These are phyloP conservation scores for Gymnoscelis rufifasciata DNA, from an alignment of 2,888 invertebrate species.

Conservation along the genomic window DNA sequence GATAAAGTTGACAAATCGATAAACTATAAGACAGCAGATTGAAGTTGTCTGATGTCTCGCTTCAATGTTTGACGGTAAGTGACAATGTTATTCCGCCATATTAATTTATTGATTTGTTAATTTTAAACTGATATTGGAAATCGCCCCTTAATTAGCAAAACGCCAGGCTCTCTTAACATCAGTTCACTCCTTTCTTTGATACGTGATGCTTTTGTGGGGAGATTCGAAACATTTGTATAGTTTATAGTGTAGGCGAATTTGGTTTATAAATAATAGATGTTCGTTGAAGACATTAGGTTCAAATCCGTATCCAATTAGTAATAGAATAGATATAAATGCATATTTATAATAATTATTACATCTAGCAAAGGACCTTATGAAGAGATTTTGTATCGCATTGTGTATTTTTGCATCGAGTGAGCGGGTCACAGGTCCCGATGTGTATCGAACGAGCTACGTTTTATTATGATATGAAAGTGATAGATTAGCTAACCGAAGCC, in stretches of 20 bases:
- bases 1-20: no score
- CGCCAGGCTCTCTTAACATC: not conserved
- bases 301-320: conserved; percentile 39
- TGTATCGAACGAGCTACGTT: conserved; percentile 18
- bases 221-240: no score
- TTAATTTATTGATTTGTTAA: no score
- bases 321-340: conserved; percentile 44
- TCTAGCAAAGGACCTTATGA: conserved; percentile 51
- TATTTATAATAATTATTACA: conserved; percentile 41
- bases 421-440: conserved; percentile 25
- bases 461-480: conserved; percentile 18
- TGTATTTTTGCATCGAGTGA: conserved; percentile 60
- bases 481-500: conserved; percentile 19
- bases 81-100: no score
- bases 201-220: not conserved
- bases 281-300: conserved; percentile 17
- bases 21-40: no score
- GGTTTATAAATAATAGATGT: no score
- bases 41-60: no score
- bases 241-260: not conserved
- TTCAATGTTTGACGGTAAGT: no score
- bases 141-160: no score
- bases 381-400: conserved; percentile 59
- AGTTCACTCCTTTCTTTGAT: not conserved
- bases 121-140: no score